Evolutionary conservation across 2,797 vertebrate species (phyloP).

Genomic region (Limosa lapponica): DNA sequence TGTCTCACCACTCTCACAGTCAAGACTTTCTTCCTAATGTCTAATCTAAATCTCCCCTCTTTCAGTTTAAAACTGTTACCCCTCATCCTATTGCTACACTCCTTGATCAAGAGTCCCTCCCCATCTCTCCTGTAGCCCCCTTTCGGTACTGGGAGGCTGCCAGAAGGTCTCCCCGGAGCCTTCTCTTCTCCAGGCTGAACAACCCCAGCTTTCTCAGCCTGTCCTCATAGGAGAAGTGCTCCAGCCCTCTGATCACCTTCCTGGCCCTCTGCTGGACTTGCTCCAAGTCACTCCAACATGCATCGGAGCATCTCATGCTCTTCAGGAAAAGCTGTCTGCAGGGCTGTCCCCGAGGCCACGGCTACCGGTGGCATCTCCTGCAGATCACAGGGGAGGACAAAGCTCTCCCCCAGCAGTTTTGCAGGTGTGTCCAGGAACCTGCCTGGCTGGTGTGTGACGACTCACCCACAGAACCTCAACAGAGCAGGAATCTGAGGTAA

Average conservation of each 20-base stretch:
- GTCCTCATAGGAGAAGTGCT: not conserved
- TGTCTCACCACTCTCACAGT: not conserved
- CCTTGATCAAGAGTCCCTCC: not conserved
- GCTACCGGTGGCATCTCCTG: not conserved
- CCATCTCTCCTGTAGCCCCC: not conserved
- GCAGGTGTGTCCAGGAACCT: not conserved
- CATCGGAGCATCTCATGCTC: not conserved
- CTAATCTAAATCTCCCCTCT: not conserved
- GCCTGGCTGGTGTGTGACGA: not conserved
- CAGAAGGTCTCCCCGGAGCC: not conserved
- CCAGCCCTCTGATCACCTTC: not conserved
- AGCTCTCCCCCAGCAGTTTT: not conserved
- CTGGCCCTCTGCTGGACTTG: not conserved
- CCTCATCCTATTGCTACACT: not conserved
- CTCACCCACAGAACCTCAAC: accelerated
- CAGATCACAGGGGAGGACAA: not conserved
- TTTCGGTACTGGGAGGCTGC: not conserved
- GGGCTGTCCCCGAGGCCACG: not conserved
- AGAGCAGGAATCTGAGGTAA: not conserved
- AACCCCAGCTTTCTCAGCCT: not conserved
- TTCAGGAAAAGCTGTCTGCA: not conserved
- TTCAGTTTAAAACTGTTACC: not conserved
- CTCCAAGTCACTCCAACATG: not conserved
- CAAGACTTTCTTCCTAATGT: not conserved
- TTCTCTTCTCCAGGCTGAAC: not conserved